Percentiles rank a stretch among this genome's conserved stretches.
These are phyloP conservation scores for Centropyge bicolor DNA, from an alignment of 2,797 vertebrate species.

Conservation along the genomic window DNA sequence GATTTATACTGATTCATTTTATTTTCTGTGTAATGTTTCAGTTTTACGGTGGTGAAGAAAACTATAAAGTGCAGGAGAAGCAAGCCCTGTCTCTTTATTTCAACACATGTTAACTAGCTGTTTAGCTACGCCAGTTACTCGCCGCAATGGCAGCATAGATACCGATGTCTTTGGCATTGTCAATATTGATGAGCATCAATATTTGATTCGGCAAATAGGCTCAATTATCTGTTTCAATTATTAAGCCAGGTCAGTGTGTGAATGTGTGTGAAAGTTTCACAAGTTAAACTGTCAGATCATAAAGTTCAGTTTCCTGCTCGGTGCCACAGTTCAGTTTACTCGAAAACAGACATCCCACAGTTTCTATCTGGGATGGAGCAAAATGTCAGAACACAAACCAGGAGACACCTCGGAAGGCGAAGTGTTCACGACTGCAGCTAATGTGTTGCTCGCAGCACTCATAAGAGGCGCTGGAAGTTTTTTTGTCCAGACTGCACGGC, in stretches of 20 bases:
- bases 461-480: not conserved
- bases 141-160: too few species aligned
- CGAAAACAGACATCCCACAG: not conserved
- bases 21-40: too few species aligned
- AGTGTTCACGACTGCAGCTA: not conserved
- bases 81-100: too few species aligned
- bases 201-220: not conserved
- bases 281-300: not conserved
- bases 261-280: not conserved
- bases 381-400: not conserved
- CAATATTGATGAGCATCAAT: conserved; percentile 24
- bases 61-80: too few species aligned
- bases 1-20: too few species aligned
- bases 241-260: not conserved
- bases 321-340: not conserved
- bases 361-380: not conserved
- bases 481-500: not conserved
- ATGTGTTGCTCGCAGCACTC: not conserved
- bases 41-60: too few species aligned
- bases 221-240: not conserved
- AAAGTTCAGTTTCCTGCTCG: not conserved
- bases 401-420: not conserved
- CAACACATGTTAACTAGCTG: too few species aligned
- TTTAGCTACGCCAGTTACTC: too few species aligned
- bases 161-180: too few species aligned